These are phyloP conservation scores for Orthonychiurus folsomi DNA, from an alignment of 2,888 invertebrate species.

Conservation along the genomic window DNA sequence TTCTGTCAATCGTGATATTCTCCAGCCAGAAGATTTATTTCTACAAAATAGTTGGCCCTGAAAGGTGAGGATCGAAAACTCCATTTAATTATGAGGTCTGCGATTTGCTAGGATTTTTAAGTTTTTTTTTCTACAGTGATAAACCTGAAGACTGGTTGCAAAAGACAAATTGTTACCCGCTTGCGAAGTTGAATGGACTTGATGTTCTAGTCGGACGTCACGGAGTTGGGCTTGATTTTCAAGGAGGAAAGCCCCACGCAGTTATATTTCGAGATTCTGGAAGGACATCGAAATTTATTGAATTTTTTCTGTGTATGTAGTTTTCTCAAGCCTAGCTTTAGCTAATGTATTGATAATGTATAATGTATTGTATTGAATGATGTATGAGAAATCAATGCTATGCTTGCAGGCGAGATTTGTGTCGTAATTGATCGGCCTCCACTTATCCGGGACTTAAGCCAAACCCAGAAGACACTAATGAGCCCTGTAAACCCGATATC, in stretches of 20 bases:
- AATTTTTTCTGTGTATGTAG: constrained; percentile 35
- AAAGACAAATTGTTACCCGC: constrained; percentile 27
- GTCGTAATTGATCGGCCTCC: constrained; percentile 31
- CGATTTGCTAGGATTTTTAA: constrained; percentile 3
- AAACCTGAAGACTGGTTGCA: constrained; percentile 38
- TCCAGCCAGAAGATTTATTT: constrained; percentile 35
- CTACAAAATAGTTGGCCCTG: constrained; percentile 35
- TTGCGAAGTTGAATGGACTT: constrained; percentile 30
- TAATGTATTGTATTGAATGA: too few relatives aligned
- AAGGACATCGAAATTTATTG: constrained; percentile 34
- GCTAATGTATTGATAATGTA: neutral
- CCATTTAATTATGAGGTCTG: too few relatives aligned
- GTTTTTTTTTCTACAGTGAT: constrained; percentile 27
- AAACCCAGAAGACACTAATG: constrained; percentile 38
- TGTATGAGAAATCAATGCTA: too few relatives aligned
- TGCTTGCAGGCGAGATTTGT: constrained; percentile 30
- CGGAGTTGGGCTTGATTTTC: constrained; percentile 37
- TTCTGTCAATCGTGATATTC: constrained; percentile 33
- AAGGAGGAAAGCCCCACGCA: constrained; percentile 35
- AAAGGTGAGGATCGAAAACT: constrained; percentile 29
- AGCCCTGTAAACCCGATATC: constrained; percentile 34
- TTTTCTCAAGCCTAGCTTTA: neutral
- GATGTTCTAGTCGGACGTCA: constrained; percentile 39
- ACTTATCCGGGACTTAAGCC: constrained; percentile 37
- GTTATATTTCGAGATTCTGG: constrained; percentile 36